Base-by-base conservation (phyloP, 2,113 vertebrate genomes). In the Esox niger region DNA sequence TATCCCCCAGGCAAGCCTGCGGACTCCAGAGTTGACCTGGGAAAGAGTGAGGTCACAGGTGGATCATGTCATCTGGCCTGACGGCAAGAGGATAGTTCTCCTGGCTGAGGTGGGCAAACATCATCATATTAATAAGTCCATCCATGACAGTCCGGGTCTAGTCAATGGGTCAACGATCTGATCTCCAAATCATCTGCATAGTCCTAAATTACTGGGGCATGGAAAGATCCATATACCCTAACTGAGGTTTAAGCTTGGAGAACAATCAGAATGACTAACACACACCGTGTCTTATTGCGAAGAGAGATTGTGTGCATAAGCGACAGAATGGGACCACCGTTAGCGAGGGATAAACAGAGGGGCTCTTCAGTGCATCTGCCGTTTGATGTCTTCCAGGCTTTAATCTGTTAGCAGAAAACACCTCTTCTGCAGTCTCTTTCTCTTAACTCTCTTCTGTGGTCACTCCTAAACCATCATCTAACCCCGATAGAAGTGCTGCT, bases 41-140 rank as follows among this genome's bases (percentile, higher is more conserved):
- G 97, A 98, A 86, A 90, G 97, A 46, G 97, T 98, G 33, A 92
- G 97, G 75, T 99, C 97, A 60, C 97, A 99, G 82, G 97, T 99
- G 79, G 97, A 99, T 82, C 97, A 99, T 2, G 95, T 99, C 73
- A 99, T 99, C 88, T 99, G 95, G 95, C 97, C 97, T 0, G 97
- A 99, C 0, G 97, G 96, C 68, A 99, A 98, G 86, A 94, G 97
- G 66, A 97, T 99, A 88, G 94, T 99, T 56, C 90, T 99, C 66
- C 88, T 98, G 88, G 96, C 97, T 1, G 97, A 99, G 95, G 97
- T 98, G 86, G 82, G 76, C 6, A n/a, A 55, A 35, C 38, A 35
- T 60, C n/a, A 9, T 15, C 61, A 25, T 46, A 47, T 23, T 20
- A 32, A 21, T 38, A 43, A 38, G 13, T 2, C 35, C 15, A 3